phyloP scores from a whole-genome alignment of 2,113 vertebrate species.

The Pteronura brasiliensis region DNA sequence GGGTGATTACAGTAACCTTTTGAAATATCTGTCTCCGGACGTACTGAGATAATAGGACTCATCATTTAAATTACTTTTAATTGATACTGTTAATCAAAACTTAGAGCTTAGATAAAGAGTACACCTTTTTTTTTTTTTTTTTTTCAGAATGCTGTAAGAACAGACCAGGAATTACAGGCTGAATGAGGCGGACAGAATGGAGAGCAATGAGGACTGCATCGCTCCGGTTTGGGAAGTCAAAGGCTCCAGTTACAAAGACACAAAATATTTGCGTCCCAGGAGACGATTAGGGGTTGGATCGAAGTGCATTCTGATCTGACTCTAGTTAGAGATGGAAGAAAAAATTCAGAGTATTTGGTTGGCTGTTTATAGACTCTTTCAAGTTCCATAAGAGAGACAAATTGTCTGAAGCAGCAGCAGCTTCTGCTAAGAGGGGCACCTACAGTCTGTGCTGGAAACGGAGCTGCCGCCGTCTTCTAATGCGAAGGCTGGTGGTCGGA shows the following conservation, averaged over 20 bases:
- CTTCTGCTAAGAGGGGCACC: neutral
- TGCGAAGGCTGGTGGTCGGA: neutral
- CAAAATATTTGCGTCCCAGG: neutral
- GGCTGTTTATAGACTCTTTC: neutral
- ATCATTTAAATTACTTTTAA: neutral
- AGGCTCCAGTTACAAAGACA: no score
- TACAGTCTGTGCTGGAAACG: neutral
- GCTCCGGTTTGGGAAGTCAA: neutral
- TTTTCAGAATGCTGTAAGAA: neutral
- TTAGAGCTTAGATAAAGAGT: neutral
- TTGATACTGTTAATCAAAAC: neutral
- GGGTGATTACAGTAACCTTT: neutral
- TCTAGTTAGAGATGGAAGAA: neutral
- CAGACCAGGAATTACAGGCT: neutral
- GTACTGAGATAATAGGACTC: neutral
- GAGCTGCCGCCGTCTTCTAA: slow-evolving; percentile 4
- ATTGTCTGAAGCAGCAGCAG: neutral
- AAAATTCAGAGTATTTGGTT: neutral
- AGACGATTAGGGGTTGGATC: neutral
- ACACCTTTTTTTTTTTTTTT: neutral
- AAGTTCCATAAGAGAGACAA: neutral
- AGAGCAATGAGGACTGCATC: neutral
- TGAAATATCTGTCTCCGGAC: neutral
- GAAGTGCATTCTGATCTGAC: neutral
- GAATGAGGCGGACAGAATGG: neutral